Base-by-base conservation (phyloP, 1,140 invertebrate species). In the Holotrichia oblita region DNA sequence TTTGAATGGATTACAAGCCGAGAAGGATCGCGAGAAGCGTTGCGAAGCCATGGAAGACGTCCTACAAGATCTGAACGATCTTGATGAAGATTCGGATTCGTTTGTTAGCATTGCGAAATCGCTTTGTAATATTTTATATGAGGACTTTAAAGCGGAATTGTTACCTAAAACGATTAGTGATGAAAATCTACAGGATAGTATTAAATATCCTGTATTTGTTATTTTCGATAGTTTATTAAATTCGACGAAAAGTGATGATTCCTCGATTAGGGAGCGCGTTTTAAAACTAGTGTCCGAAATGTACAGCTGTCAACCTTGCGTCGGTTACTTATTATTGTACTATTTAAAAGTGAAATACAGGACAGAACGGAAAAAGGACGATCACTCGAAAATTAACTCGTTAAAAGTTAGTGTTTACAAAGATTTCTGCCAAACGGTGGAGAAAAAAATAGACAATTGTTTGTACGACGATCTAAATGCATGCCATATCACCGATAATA, bases 281-380 rank as follows among this genome's bases (percentile, higher is more conserved):
- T 89, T 94, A 80, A 91, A 92, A 83, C 89, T 93, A 72, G 89
- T 95, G 59, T 93, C 91, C 82, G 96, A 93, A 87, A 93, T 96
- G 89, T 89, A 89, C 79, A 79, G 85, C 87, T 87, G 80, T 87
- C 91, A 82, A 84, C 90, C 93, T 4, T 90, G 90, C 84, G 90
- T 96, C 77, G 96, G 96, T 75, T 98, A 96, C 86, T 90, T 95
- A 80, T 88, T 98, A 64, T 87, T 98, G 22, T 98, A 96, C 87
- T 96, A 94, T 87, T 88, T 96, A 61, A 95, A 95, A 91, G 93
- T 94, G 76, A 92, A 94, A 87, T 88, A 89, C n/a, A 83, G 87
- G 83, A 89, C 90, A 81, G 89, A 90, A 81, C 88, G 89, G 81
- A 90, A 89, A 81, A 89, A 90, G 88, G 88, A 91, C 89, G 87